These are phyloP conservation scores for Caenorhabditis afra DNA, from an alignment of 2,888 invertebrate species.

Conservation along the genomic window DNA sequence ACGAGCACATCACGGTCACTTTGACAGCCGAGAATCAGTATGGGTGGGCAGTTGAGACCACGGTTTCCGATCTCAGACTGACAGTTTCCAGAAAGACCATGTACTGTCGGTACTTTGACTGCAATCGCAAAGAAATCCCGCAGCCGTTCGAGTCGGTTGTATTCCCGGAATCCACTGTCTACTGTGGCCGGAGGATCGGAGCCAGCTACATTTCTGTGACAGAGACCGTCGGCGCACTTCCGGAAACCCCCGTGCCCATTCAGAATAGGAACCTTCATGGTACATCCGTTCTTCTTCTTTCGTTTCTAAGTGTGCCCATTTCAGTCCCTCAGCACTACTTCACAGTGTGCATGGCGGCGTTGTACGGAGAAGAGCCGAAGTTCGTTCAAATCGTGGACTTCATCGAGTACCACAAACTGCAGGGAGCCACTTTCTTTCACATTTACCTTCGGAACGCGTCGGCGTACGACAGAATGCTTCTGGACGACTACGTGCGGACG, in stretches of 20 bases:
- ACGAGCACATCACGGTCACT: slow-evolving; percentile 32
- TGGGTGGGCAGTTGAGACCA: slow-evolving; percentile 18
- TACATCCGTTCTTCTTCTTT: too few relatives aligned
- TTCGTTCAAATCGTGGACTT: slow-evolving; percentile 54
- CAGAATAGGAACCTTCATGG: slow-evolving; percentile 10
- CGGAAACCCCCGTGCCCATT: slow-evolving; percentile 26
- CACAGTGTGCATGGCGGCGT: slow-evolving; percentile 48
- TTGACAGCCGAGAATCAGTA: slow-evolving; percentile 36
- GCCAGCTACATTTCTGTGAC: slow-evolving; percentile 44
- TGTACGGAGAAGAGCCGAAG: slow-evolving; percentile 50
- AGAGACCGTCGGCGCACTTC: not conserved
- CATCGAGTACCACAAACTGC: slow-evolving; percentile 51
- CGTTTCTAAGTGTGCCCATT: too few relatives aligned
- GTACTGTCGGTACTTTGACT: slow-evolving; percentile 49
- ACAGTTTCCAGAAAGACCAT: slow-evolving; percentile 41
- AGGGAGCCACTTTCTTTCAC: slow-evolving; percentile 56
- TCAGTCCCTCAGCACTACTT: slow-evolving; percentile 43
- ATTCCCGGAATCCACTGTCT: slow-evolving; percentile 42
- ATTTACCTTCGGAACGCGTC: slow-evolving; percentile 38
- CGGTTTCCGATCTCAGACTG: too few relatives aligned
- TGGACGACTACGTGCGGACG: slow-evolving; percentile 47
- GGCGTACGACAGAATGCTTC: slow-evolving; percentile 29
- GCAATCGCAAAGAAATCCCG: slow-evolving; percentile 29
- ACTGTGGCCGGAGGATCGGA: slow-evolving; percentile 47
- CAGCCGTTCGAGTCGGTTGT: slow-evolving; percentile 19